Evolutionary conservation across 2,888 invertebrate genomes (phyloP).

Genomic region (Slavum lentiscoides): DNA sequence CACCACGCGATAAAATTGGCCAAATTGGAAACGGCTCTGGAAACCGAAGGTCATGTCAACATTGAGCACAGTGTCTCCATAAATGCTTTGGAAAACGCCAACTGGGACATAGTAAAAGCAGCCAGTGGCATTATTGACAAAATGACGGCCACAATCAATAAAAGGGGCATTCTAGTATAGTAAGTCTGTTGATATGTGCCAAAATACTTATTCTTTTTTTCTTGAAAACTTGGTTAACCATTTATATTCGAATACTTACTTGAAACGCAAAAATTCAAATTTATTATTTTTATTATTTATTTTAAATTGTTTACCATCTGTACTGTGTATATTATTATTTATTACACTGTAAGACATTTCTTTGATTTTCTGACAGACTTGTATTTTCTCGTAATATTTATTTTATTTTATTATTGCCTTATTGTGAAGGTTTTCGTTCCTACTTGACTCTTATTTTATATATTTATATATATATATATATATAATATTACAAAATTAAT

Average conservation of each 20-base stretch:
- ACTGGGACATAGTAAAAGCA: constrained; percentile 72
- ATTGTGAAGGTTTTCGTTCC: constrained; percentile 40
- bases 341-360: constrained; percentile 25
- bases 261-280: not conserved
- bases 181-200: constrained; percentile 11
- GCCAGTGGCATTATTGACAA: constrained; percentile 65
- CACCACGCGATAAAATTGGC: constrained; percentile 84
- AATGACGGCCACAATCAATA: constrained; percentile 36
- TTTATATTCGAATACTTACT: not conserved
- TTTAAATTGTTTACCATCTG: constrained; percentile 32
- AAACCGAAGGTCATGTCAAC: constrained; percentile 56
- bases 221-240: not conserved
- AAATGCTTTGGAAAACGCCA: constrained; percentile 65
- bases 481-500: too few relatives aligned
- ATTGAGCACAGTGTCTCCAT: constrained; percentile 54
- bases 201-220: constrained; percentile 31
- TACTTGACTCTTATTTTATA: constrained; percentile 37
- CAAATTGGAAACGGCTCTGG: constrained; percentile 65
- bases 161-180: constrained; percentile 45
- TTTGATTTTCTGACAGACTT: not conserved
- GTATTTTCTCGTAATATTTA: constrained; percentile 1
- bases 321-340: not conserved
- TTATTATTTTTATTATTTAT: constrained; percentile 4
- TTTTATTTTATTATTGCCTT: constrained; percentile 10
- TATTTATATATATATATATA: not conserved